phyloP scores from a whole-genome alignment of 2,888 invertebrate genomes.

The Ophion slaviceki region DNA sequence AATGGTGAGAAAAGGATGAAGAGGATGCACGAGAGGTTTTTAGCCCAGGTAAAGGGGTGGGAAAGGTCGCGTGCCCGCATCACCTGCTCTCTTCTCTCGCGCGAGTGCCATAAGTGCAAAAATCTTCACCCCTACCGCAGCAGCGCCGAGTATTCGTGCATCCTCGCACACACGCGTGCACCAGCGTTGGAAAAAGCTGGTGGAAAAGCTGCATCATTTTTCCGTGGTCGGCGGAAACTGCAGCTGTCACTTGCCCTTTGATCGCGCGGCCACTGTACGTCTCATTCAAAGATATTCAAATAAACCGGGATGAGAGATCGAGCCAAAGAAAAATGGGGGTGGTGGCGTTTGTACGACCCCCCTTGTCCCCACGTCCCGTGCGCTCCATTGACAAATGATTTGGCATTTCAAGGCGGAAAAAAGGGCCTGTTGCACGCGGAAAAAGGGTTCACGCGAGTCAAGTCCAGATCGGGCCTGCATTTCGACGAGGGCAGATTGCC shows the following conservation, averaged over 20 bases:
- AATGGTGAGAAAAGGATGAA: constrained; percentile 26
- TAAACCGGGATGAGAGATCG: constrained; percentile 29
- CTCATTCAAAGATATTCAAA: constrained; percentile 68
- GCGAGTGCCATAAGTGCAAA: constrained; percentile 48
- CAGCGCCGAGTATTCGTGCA: background rate
- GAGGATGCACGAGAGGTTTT: constrained; percentile 49
- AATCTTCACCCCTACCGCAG: constrained; percentile 48
- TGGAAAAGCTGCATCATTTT: constrained; percentile 63
- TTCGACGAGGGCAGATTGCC: background rate
- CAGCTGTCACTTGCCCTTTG: constrained; percentile 65
- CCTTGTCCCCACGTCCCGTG: background rate
- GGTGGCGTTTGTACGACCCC: constrained; percentile 35
- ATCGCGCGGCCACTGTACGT: constrained; percentile 43
- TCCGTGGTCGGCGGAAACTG: constrained; percentile 29
- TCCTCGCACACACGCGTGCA: background rate
- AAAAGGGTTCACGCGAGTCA: constrained; percentile 52
- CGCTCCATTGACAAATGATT: constrained; percentile 55
- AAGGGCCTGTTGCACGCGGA: constrained; percentile 52
- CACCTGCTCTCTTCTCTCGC: constrained; percentile 73
- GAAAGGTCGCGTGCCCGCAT: constrained; percentile 79
- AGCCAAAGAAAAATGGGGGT: constrained; percentile 32
- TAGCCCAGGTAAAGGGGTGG: constrained; percentile 57
- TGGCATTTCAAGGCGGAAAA: constrained; percentile 59
- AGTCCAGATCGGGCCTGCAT: constrained; percentile 14
- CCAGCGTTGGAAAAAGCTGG: constrained; percentile 55